These are phyloP conservation scores for Hyposmocoma kahamanoa DNA, from an alignment of 1,140 invertebrate genomes.

Conservation along the genomic window DNA sequence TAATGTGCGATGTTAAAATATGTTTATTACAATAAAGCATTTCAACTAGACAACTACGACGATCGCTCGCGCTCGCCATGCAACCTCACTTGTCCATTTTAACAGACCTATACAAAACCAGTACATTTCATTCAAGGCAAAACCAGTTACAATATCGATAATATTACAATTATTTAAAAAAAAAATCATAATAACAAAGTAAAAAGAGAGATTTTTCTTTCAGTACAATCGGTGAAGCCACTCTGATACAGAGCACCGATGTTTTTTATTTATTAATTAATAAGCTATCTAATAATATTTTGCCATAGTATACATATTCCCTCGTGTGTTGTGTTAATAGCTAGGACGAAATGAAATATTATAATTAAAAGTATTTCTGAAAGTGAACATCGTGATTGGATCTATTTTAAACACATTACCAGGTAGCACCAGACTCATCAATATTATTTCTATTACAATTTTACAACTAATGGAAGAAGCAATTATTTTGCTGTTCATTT, in stretches of 20 bases:
- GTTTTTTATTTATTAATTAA: constrained; percentile 43
- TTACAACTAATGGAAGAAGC: no score
- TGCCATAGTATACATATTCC: constrained; percentile 35
- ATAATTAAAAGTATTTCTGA: no score
- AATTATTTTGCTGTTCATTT: no score
- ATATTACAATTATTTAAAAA: constrained; percentile 32
- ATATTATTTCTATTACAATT: no score
- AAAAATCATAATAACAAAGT: constrained; percentile 29
- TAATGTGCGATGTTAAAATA: constrained; percentile 73
- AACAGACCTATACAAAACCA: constrained; percentile 43
- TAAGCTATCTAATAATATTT: constrained; percentile 58
- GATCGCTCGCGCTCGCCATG: constrained; percentile 24
- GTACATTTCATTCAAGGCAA: constrained; percentile 39
- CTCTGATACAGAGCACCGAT: constrained; percentile 68
- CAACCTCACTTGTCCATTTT: constrained; percentile 34
- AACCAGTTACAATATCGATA: constrained; percentile 25
- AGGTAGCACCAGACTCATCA: no score
- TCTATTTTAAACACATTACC: no score
- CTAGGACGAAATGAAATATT: no score
- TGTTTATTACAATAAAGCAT: constrained; percentile 69
- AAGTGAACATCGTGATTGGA: no score
- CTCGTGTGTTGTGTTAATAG: no score
- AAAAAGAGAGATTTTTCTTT: constrained; percentile 53
- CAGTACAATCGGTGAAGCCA: constrained; percentile 29
- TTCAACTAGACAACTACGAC: constrained; percentile 45